phyloP scores from a whole-genome alignment of 2,888 invertebrate genomes.

The Clepsis dumicolana region DNA sequence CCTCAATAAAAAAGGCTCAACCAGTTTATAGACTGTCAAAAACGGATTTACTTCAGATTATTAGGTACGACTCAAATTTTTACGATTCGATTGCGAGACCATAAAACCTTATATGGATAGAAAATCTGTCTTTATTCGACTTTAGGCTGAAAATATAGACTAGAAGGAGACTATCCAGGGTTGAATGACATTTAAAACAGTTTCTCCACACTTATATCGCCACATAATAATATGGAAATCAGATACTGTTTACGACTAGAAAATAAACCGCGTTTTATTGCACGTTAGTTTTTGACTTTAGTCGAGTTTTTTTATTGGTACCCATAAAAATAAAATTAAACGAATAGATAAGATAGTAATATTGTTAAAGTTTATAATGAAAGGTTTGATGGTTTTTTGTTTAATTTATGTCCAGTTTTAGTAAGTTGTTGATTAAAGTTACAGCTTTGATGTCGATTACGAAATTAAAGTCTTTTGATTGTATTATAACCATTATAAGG shows the following conservation, averaged over 20 bases:
- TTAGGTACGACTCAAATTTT: constrained; percentile 17
- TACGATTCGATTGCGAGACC: constrained; percentile 23
- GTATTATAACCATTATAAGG: constrained; percentile 17
- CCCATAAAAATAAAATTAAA: constrained; percentile 63
- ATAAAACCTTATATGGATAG: constrained; percentile 27
- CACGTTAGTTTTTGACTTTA: constrained; percentile 57
- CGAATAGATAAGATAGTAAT: constrained; percentile 56
- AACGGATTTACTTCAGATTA: constrained; percentile 4
- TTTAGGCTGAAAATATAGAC: constrained; percentile 56
- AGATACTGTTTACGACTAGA: constrained; percentile 61
- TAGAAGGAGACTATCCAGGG: constrained; percentile 51
- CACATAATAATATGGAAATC: constrained; percentile 66
- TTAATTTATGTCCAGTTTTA: constrained; percentile 45
- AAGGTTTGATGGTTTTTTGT: constrained; percentile 52
- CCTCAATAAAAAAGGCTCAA: constrained; percentile 21
- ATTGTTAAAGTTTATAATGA: constrained; percentile 51
- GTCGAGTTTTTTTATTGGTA: constrained; percentile 57
- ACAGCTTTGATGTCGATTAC: constrained; percentile 19
- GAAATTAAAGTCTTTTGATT: constrained; percentile 19
- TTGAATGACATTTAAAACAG: constrained; percentile 64
- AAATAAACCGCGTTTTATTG: constrained; percentile 63
- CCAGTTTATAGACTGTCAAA: constrained; percentile 13
- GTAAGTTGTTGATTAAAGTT: constrained; percentile 32
- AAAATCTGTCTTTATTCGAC: constrained; percentile 52
- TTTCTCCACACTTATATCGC: constrained; percentile 55